phyloP scores from a whole-genome alignment of 1,140 invertebrate genomes.

The Drosophila pallidifrons region DNA sequence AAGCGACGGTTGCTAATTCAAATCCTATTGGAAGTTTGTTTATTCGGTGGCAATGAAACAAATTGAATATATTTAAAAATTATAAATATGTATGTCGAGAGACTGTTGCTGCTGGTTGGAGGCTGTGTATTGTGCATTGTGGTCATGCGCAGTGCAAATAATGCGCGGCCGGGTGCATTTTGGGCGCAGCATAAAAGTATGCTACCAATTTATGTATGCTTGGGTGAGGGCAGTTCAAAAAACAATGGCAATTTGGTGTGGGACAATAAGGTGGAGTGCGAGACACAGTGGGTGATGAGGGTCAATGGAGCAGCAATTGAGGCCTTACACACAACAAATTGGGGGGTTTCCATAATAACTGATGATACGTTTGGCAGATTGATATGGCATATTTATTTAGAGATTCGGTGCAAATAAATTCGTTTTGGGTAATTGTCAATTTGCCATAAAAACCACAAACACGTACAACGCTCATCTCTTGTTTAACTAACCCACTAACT shows the following conservation, averaged over 20 bases:
- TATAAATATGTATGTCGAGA: not conserved
- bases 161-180: slow-evolving; percentile 19
- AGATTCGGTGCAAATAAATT: slow-evolving; percentile 6
- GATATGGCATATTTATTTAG: slow-evolving; percentile 10
- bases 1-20: slow-evolving; percentile 21
- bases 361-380: slow-evolving; percentile 1
- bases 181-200: slow-evolving; percentile 38
- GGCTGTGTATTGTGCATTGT: slow-evolving; percentile 7
- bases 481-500: slow-evolving; percentile 25
- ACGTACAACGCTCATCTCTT: not conserved
- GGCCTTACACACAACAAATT: not conserved
- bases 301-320: slow-evolving; percentile 7
- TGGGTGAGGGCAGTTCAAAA: slow-evolving; percentile 23
- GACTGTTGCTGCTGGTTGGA: not conserved
- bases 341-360: slow-evolving; percentile 7
- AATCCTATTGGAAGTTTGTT: slow-evolving; percentile 7
- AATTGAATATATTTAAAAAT: not conserved
- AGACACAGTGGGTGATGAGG: slow-evolving; percentile 1
- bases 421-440: slow-evolving; percentile 10
- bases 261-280: not conserved
- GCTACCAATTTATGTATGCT: slow-evolving; percentile 34
- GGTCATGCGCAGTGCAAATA: slow-evolving; percentile 24
- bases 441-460: not conserved
- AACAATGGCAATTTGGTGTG: slow-evolving; percentile 11
- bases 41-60: not conserved